Conservation (phyloP, 2,113 vertebrate species). For the Okapia johnstoni region DNA sequence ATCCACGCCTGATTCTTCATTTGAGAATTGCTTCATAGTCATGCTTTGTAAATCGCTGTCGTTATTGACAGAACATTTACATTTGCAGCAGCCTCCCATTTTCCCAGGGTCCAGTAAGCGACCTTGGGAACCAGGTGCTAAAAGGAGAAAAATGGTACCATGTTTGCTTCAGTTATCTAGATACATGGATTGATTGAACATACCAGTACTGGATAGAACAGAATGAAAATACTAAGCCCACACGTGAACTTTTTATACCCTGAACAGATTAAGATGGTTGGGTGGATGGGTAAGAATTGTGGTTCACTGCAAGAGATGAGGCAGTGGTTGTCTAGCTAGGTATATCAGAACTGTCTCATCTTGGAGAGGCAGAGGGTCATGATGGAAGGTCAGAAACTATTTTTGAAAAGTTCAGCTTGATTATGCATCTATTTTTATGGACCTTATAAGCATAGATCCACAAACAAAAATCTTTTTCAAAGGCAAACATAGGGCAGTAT, state of each 20-base stretch:
- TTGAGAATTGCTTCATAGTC: neutral
- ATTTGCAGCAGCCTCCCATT: neutral
- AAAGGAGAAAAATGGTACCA: neutral
- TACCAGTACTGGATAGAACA: neutral
- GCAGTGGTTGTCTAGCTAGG: neutral
- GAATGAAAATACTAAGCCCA: neutral
- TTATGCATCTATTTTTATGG: neutral
- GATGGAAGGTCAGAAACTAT: neutral
- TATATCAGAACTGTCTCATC: neutral
- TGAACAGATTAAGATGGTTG: neutral
- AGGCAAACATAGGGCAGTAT: neutral
- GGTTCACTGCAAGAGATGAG: neutral
- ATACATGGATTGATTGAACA: neutral
- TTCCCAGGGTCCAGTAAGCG: neutral
- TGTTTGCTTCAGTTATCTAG: neutral
- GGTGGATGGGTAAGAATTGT: neutral
- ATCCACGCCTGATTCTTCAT: neutral
- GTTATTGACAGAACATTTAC: neutral
- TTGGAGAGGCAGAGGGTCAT: neutral
- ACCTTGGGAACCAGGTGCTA: neutral
- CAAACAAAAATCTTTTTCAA: neutral
- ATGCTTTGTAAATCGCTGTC: neutral
- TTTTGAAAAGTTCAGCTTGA: neutral
- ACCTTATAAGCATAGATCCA: neutral
- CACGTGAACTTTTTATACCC: neutral